A percentile compares a stretch with the other conserved stretches of the same genome.
Evolutionary conservation across 2,113 vertebrate species (phyloP).

Genomic region (Chaetops frenatus): DNA sequence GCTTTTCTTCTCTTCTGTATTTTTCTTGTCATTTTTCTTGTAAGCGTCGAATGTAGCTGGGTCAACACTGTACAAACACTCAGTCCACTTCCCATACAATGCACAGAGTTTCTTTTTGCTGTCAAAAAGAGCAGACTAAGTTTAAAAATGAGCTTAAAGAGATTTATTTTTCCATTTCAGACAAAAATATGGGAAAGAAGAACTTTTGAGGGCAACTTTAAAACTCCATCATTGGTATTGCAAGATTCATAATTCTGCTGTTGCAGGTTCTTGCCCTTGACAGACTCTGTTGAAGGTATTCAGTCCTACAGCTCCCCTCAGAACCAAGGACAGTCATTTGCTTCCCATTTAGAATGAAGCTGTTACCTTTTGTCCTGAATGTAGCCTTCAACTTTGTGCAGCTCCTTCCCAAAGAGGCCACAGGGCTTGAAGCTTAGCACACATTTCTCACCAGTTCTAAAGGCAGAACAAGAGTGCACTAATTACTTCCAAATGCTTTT

Average conservation of each 20-base stretch:
- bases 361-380: constrained; percentile 95
- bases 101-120: constrained; percentile 95
- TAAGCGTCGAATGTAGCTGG: constrained; percentile 81
- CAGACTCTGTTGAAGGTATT: not conserved
- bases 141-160: not conserved
- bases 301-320: not conserved
- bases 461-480: constrained; percentile 5
- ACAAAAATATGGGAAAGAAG: not conserved
- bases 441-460: constrained; percentile 93
- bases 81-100: constrained; percentile 97
- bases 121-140: not conserved
- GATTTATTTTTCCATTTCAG: not conserved
- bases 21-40: constrained; percentile 91
- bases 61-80: constrained; percentile 90
- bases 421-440: constrained; percentile 91
- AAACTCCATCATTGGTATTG: not conserved
- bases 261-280: not conserved
- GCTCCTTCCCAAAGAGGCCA: constrained; percentile 94
- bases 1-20: constrained; percentile 86
- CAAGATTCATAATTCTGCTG: not conserved
- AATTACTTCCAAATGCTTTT: not conserved
- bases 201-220: not conserved
- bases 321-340: not conserved
- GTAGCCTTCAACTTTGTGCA: constrained; percentile 98
- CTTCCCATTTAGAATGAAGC: not conserved